Conservation (phyloP, 1,140 invertebrate genomes). For the Sweltsa coloradensis region DNA sequence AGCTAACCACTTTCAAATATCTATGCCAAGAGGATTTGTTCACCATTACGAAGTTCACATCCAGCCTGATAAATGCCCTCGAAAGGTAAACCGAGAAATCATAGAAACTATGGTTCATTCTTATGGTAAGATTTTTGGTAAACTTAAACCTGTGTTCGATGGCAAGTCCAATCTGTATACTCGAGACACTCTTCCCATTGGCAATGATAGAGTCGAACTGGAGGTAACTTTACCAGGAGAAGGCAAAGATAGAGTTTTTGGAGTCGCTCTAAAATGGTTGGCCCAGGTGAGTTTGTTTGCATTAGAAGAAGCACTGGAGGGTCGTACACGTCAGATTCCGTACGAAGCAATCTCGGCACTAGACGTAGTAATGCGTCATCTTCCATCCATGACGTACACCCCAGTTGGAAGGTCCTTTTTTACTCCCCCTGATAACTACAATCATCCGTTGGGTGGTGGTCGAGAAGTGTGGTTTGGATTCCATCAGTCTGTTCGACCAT, state of each 20-base stretch:
- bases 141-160: slow-evolving; percentile 97
- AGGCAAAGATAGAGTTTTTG: slow-evolving; percentile 95
- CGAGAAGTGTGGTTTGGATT: slow-evolving; percentile 99
- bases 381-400: slow-evolving; percentile 99
- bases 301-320: slow-evolving; percentile 94
- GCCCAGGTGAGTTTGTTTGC: slow-evolving; percentile 93
- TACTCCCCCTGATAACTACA: slow-evolving; percentile 95
- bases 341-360: slow-evolving; percentile 94
- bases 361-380: slow-evolving; percentile 98
- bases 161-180: slow-evolving; percentile 98
- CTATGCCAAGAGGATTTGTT: slow-evolving; percentile 96
- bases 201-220: slow-evolving; percentile 89
- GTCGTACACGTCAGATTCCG: slow-evolving; percentile 93
- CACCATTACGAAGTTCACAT: slow-evolving; percentile 99
- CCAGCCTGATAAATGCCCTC: slow-evolving; percentile 97
- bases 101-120: slow-evolving; percentile 99
- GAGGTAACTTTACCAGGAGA: slow-evolving; percentile 94
- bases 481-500: slow-evolving; percentile 97
- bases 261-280: slow-evolving; percentile 97
- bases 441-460: slow-evolving; percentile 95
- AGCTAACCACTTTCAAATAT: slow-evolving; percentile 99
- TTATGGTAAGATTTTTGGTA: slow-evolving; percentile 96
- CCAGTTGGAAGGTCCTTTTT: slow-evolving; percentile 99
- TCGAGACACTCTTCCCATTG: slow-evolving; percentile 90
- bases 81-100: slow-evolving; percentile 98